A percentile compares a stretch with the other conserved stretches of the same genome.
Conservation (phyloP, 1,140 invertebrate genomes). For the Coboldia fuscipes region DNA sequence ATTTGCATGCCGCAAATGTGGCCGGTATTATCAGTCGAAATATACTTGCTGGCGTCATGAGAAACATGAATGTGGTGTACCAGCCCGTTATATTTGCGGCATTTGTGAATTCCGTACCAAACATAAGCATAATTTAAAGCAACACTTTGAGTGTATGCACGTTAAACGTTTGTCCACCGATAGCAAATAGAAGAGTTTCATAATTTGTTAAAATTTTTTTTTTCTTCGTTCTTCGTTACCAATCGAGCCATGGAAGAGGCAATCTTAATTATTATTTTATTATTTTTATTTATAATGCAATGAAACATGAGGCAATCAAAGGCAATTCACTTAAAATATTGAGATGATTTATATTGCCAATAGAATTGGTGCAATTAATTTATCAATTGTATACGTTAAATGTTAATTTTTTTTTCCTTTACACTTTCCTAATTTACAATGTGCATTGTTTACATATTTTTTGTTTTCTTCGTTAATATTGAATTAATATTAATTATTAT, state of each 20-base stretch:
- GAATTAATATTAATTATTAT: not conserved
- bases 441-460: not conserved
- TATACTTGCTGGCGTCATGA: conserved; percentile 22
- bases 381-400: not conserved
- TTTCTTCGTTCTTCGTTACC: not conserved
- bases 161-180: too few relatives aligned
- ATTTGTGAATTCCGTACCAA: conserved; percentile 25
- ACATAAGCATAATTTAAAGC: conserved; percentile 23
- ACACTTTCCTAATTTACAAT: not conserved
- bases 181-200: not conserved
- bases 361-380: too few relatives aligned
- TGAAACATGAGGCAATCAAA: not conserved
- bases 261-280: not conserved
- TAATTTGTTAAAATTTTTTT: not conserved
- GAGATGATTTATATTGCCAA: too few relatives aligned
- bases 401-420: not conserved
- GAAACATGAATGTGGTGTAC: conserved; percentile 30
- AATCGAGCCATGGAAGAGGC: too few relatives aligned
- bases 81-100: conserved; percentile 26
- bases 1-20: conserved; percentile 20
- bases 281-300: not conserved
- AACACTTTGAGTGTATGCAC: conserved; percentile 10
- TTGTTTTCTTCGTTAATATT: not conserved
- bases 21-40: conserved; percentile 21
- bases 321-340: not conserved